Base-by-base conservation (phyloP, 2,888 invertebrate genomes). In the Apotomis capreana region DNA sequence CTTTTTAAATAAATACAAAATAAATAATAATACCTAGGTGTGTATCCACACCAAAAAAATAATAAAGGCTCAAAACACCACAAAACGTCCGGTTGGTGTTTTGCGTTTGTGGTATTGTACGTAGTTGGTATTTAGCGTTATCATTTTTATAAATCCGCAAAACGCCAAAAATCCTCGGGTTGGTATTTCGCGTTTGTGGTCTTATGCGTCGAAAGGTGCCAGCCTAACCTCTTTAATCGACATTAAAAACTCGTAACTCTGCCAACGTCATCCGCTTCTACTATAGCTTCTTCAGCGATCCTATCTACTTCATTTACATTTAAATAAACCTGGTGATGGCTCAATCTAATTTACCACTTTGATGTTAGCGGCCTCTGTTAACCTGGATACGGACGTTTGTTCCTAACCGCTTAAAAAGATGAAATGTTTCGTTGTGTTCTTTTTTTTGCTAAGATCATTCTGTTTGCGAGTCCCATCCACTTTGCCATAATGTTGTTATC, bases 181-280 rank as follows among this genome's bases (percentile, higher is more conserved):
- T n/a, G n/a, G n/a, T n/a, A n/a, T n/a, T n/a, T n/a, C n/a, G n/a
- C n/a, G n/a, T n/a, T n/a, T n/a, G n/a, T n/a, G n/a, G n/a, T n/a
- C n/a, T n/a, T n/a, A n/a, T n/a, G n/a, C n/a, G n/a, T n/a, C n/a
- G n/a, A n/a, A n/a, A n/a, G n/a, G n/a, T 36, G 61, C 69, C 74
- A 67, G 55, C 75, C 72, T 76, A 77, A 76, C 77, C 72, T 78
- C 74, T 78, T 76, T 75, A 71, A 73, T 76, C 68, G 70, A 71
- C 75, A 58, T 75, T 74, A 58, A 72, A 72, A 63, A 72, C 71
- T 62, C 71, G 71, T 72, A 72, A 72, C 71, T 72, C 52, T 44
- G 68, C 62, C 71, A 52, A 49, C 59, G 57, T 36, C 49, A 62
- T 63, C 67, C 67, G 71, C 67, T 63, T 69, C 26, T 55, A 58